Evolutionary conservation across 2,113 vertebrate genomes (phyloP).

Genomic region (Bucco capensis): DNA sequence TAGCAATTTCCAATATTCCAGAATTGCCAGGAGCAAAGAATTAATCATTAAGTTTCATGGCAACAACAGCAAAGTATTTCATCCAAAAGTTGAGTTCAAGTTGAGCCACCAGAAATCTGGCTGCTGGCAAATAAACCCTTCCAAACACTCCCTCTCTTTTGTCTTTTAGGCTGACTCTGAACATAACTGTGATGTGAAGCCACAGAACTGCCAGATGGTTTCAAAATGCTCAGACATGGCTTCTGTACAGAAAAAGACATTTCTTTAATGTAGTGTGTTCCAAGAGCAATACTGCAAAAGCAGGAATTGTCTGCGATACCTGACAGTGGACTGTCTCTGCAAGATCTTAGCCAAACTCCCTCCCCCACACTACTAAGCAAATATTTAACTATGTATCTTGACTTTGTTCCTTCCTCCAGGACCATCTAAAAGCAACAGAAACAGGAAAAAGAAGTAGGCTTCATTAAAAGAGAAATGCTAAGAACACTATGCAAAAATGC

Average conservation of each 20-base stretch:
- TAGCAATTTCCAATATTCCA: slow-evolving; percentile 23
- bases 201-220: not conserved
- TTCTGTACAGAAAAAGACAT: not conserved
- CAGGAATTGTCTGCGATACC: not conserved
- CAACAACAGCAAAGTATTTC: not conserved
- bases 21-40: slow-evolving; percentile 24
- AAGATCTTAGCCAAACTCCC: not conserved
- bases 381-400: not conserved
- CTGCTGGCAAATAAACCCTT: not conserved
- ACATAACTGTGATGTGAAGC: not conserved
- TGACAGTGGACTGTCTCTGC: not conserved
- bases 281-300: not conserved
- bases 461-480: not conserved
- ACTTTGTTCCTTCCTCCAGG: not conserved
- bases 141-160: not conserved
- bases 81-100: not conserved
- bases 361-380: not conserved
- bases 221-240: not conserved
- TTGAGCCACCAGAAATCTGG: not conserved
- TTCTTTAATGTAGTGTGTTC: not conserved
- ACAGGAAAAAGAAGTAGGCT: not conserved
- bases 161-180: not conserved
- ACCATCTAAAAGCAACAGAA: not conserved
- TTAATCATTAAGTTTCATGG: slow-evolving; percentile 26
- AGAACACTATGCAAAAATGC: not conserved